Percentiles rank a stretch among this genome's conserved stretches.
These are phyloP conservation scores for Drosophila quadrilineata DNA, from an alignment of 1,140 invertebrate species.

Conservation along the genomic window DNA sequence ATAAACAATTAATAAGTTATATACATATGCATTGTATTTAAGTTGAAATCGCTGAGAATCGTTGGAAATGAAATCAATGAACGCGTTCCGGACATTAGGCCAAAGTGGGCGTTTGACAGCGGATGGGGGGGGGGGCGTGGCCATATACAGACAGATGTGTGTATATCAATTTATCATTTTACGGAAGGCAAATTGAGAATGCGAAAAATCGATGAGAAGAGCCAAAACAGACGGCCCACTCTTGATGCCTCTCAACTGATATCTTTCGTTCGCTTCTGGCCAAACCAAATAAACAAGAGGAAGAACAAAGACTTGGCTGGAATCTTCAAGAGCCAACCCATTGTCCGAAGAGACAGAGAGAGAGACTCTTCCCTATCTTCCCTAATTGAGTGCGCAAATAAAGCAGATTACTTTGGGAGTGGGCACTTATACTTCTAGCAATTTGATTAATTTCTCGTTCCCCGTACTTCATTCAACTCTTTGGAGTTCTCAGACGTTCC, in stretches of 20 bases:
- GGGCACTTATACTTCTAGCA: constrained; percentile 37
- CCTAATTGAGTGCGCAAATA: constrained; percentile 74
- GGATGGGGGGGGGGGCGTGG: constrained; percentile 1
- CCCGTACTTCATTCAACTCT: no score
- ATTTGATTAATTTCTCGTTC: constrained; percentile 55
- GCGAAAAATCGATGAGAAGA: constrained; percentile 27
- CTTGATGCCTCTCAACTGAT: constrained; percentile 11
- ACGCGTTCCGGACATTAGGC: constrained; percentile 39
- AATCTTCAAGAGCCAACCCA: constrained; percentile 26
- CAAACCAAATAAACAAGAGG: constrained; percentile 39
- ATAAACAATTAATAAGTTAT: constrained; percentile 53
- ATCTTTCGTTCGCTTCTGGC: background rate
- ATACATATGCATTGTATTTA: background rate
- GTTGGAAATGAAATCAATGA: constrained; percentile 54
- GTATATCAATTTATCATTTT: constrained; percentile 40
- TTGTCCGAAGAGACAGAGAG: no score
- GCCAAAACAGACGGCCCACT: constrained; percentile 60
- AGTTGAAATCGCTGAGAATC: constrained; percentile 48
- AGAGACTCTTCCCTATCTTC: constrained; percentile 10
- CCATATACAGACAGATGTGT: background rate
- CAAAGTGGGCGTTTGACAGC: constrained; percentile 15
- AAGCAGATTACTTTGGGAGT: constrained; percentile 25
- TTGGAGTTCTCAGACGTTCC: no score
- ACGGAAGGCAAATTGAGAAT: constrained; percentile 24
- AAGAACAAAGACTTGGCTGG: constrained; percentile 40